Conservation (phyloP, 1,140 invertebrate species). For the Frieseomelitta varia region DNA sequence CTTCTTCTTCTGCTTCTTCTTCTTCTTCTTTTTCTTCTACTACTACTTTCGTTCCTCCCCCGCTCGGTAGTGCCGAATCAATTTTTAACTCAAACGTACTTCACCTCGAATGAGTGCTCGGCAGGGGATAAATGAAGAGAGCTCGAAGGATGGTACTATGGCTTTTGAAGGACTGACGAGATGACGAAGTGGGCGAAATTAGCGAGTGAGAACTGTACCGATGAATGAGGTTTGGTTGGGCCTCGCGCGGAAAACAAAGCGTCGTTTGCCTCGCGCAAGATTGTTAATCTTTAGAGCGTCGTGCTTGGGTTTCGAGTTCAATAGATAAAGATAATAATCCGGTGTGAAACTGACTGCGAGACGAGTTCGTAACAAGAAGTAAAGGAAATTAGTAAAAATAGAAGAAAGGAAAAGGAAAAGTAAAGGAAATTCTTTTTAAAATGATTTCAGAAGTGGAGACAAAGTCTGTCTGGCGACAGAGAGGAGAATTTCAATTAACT, state of each 20-base stretch:
- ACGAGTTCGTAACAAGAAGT: neutral
- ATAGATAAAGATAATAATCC: neutral
- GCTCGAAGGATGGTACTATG: neutral
- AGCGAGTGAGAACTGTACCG: neutral
- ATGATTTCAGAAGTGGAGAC: too few relatives aligned
- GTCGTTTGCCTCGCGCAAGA: neutral
- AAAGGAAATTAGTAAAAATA: neutral
- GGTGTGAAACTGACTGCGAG: too few relatives aligned
- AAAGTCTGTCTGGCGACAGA: too few relatives aligned
- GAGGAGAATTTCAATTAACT: too few relatives aligned
- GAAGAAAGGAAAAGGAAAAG: too few relatives aligned
- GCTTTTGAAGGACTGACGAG: neutral
- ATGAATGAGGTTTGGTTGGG: neutral
- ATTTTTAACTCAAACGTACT: slow-evolving; percentile 1
- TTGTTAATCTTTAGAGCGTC: neutral
- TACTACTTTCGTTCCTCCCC: slow-evolving; percentile 4
- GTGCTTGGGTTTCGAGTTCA: neutral
- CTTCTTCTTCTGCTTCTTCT: slow-evolving; percentile 28
- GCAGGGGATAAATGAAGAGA: neutral
- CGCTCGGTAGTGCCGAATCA: slow-evolving; percentile 18
- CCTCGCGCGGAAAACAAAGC: neutral
- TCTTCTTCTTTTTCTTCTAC: slow-evolving; percentile 28
- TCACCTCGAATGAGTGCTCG: neutral
- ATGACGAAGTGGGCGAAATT: neutral
- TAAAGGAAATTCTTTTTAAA: too few relatives aligned